Percentiles rank a stretch among this genome's conserved stretches.
These are phyloP conservation scores for Drosophila planitibia DNA, from an alignment of 2,888 invertebrate species.

Conservation along the genomic window DNA sequence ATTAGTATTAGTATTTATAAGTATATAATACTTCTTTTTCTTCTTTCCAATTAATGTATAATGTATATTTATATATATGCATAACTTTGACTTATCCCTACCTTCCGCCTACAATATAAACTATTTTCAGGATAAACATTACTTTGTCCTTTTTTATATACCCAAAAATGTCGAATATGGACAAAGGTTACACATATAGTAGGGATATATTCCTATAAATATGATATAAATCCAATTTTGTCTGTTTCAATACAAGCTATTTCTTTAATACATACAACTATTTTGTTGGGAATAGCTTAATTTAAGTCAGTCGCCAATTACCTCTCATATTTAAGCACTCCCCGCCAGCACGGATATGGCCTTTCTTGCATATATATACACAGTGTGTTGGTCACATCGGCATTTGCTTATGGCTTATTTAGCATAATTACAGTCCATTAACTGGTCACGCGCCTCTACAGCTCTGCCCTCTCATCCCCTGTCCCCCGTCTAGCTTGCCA, in stretches of 20 bases:
- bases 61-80: background rate
- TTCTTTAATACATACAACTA: background rate
- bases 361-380: background rate
- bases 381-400: slow-evolving; percentile 49
- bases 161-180: background rate
- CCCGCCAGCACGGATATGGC: background rate
- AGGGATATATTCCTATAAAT: background rate
- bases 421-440: slow-evolving; percentile 78
- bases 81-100: background rate
- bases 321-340: background rate
- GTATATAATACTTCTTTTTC: too few species aligned
- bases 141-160: background rate
- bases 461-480: background rate
- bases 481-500: slow-evolving; percentile 53
- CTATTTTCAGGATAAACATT: background rate
- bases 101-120: background rate
- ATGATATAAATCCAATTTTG: background rate
- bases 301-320: background rate
- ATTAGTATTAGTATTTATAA: background rate
- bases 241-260: background rate
- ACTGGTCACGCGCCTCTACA: slow-evolving; percentile 66
- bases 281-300: background rate
- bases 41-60: background rate
- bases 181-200: background rate
- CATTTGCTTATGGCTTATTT: slow-evolving; percentile 74